Percentiles rank a stretch among this genome's conserved stretches.
phyloP scores from a whole-genome alignment of 2,888 invertebrate genomes.

The Darwinula stevensoni region DNA sequence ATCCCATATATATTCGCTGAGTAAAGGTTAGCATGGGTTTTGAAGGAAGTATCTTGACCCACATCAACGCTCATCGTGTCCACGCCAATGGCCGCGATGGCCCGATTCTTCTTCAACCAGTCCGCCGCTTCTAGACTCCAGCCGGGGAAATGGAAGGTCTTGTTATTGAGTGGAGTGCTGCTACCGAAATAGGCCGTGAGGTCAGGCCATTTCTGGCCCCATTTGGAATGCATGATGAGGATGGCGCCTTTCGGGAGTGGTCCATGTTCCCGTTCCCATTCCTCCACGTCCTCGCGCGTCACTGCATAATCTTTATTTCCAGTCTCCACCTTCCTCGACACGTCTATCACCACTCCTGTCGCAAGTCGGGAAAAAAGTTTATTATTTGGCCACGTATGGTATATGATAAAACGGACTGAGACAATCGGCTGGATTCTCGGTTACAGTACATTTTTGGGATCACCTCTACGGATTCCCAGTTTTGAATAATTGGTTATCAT shows the following conservation, averaged over 20 bases:
- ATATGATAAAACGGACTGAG: too few species aligned
- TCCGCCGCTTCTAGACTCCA: conserved; percentile 6
- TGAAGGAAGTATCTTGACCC: conserved; percentile 19
- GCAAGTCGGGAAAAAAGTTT: too few species aligned
- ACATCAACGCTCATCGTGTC: conserved; percentile 32
- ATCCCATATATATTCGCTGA: conserved; percentile 20
- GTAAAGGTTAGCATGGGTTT: conserved; percentile 22
- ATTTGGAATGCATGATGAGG: not conserved
- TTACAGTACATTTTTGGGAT: too few species aligned
- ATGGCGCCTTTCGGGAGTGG: conserved; percentile 6
- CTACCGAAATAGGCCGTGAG: conserved; percentile 9
- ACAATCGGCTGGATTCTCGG: too few species aligned
- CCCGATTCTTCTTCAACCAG: conserved; percentile 5
- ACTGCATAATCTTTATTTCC: conserved; percentile 18
- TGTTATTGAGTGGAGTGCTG: conserved; percentile 5
- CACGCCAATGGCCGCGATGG: conserved; percentile 29
- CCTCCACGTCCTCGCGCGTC: conserved; percentile 13
- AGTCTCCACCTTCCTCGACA: conserved; percentile 17
- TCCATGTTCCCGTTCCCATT: conserved; percentile 8
- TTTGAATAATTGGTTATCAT: too few species aligned
- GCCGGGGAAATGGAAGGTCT: conserved; percentile 10
- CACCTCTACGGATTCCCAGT: too few species aligned
- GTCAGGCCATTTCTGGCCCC: conserved; percentile 4
- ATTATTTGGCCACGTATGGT: too few species aligned
- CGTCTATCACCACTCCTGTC: conserved; percentile 13